Percentiles rank a stretch among this genome's conserved stretches.
Conservation (phyloP, 2,888 invertebrate species). For the Lithophane leautieri region DNA sequence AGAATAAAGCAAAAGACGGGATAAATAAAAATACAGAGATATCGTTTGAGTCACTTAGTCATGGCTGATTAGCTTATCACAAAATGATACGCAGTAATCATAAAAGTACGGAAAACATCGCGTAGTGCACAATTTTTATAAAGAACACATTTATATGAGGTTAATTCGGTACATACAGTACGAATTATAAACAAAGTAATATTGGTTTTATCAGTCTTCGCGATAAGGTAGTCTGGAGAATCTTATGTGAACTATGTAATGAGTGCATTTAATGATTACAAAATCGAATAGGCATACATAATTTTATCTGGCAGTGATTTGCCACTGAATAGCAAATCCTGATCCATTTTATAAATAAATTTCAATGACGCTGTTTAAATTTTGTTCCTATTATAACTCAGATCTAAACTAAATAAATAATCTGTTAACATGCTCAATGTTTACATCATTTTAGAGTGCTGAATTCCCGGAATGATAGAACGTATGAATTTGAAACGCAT, state of each 20-base stretch:
- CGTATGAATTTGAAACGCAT: neutral
- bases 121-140: slow-evolving; percentile 28
- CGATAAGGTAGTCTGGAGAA: slow-evolving; percentile 42
- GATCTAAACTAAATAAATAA: slow-evolving; percentile 31
- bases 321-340: neutral
- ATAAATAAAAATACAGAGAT: slow-evolving; percentile 21
- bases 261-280: neutral
- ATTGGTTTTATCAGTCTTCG: slow-evolving; percentile 30
- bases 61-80: slow-evolving; percentile 54
- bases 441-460: slow-evolving; percentile 28
- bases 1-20: neutral
- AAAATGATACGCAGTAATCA: slow-evolving; percentile 40
- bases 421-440: neutral
- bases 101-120: slow-evolving; percentile 31
- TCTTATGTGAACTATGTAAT: slow-evolving; percentile 7
- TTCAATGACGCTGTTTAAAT: neutral
- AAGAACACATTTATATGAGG: slow-evolving; percentile 5
- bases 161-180: slow-evolving; percentile 23
- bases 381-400: neutral
- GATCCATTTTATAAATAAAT: neutral
- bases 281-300: too few species aligned
- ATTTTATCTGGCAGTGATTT: neutral
- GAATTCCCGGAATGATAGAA: slow-evolving; percentile 19
- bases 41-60: slow-evolving; percentile 35
- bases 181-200: slow-evolving; percentile 22